phyloP scores from a whole-genome alignment of 2,113 vertebrate species.

The Theristicus caerulescens region DNA sequence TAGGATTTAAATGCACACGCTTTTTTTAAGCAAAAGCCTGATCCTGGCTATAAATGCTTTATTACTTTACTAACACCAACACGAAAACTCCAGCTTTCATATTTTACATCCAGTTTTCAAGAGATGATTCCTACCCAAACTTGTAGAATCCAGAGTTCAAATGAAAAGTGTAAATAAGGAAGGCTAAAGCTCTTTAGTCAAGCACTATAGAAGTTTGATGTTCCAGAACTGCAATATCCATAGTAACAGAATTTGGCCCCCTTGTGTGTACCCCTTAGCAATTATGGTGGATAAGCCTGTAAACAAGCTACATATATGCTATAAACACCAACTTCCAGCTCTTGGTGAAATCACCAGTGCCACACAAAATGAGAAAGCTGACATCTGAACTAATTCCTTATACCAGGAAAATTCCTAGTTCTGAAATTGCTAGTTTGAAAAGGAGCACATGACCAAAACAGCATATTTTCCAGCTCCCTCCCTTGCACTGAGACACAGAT shows the following conservation, averaged over 20 bases:
- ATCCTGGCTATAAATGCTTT: background rate
- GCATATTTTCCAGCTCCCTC: constrained; percentile 2
- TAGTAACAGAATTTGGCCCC: background rate
- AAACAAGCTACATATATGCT: background rate
- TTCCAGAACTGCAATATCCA: background rate
- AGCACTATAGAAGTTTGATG: background rate
- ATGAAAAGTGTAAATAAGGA: background rate
- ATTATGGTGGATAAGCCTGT: background rate
- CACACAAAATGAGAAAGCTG: background rate
- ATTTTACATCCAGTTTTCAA: background rate
- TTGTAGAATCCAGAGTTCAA: background rate
- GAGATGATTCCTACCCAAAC: background rate
- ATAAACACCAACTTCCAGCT: background rate
- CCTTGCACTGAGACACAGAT: background rate
- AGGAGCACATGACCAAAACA: background rate
- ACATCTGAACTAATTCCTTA: background rate
- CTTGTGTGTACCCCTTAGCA: background rate
- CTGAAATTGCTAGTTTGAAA: background rate
- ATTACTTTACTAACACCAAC: background rate
- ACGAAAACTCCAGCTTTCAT: background rate
- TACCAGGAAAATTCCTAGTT: background rate
- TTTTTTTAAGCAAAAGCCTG: background rate
- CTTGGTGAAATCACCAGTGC: background rate
- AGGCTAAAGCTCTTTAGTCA: background rate
- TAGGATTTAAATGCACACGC: background rate